Evolutionary conservation across 2,797 vertebrate species (phyloP).

Genomic region (Australoheros facetus): DNA sequence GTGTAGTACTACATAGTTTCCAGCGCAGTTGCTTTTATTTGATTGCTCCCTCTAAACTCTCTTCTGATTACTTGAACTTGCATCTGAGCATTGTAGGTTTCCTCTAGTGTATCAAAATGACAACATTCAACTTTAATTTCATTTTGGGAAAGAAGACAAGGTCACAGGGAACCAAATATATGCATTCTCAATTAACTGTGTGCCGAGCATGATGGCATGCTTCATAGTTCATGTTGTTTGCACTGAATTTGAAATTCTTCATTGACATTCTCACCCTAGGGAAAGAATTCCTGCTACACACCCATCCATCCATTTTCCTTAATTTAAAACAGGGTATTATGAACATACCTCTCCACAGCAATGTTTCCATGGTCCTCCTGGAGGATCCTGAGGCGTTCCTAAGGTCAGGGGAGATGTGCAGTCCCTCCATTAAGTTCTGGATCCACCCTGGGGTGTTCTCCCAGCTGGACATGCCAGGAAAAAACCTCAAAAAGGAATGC

Average conservation of each 20-base stretch:
- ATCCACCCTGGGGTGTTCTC: background rate
- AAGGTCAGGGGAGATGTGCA: background rate
- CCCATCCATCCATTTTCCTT: background rate
- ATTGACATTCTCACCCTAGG: background rate
- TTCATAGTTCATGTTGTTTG: background rate
- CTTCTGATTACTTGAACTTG: background rate
- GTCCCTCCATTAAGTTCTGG: background rate
- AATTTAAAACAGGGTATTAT: background rate
- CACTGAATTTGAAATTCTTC: background rate
- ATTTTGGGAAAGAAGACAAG: background rate
- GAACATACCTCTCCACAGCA: background rate
- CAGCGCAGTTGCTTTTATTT: background rate
- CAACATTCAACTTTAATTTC: background rate
- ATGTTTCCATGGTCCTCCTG: background rate
- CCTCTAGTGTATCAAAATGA: background rate
- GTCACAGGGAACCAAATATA: background rate
- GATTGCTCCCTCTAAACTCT: background rate
- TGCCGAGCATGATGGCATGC: background rate
- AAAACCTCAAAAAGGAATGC: background rate
- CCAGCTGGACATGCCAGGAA: constrained; percentile 2
- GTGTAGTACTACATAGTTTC: background rate
- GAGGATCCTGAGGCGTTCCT: background rate
- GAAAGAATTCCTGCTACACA: background rate
- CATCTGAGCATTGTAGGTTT: background rate
- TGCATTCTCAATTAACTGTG: constrained; percentile 1